A percentile compares a stretch with the other conserved stretches of the same genome.
Conservation (phyloP, 1,140 invertebrate species). For the Zaprionus capensis region DNA sequence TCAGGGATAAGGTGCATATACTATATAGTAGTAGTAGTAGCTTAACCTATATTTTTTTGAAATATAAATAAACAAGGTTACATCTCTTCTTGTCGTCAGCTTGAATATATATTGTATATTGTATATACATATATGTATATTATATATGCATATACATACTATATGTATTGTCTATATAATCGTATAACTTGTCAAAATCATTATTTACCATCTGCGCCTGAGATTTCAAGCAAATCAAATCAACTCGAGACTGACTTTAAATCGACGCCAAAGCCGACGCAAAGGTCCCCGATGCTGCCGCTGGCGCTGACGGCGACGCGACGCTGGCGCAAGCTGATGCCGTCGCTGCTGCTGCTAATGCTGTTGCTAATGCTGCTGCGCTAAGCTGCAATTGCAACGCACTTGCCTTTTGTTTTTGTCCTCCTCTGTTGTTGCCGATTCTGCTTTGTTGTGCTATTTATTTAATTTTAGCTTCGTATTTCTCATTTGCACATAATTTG, state of each 20-base stretch:
- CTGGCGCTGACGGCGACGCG: neutral
- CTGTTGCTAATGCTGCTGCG: neutral
- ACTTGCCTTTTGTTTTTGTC: slow-evolving; percentile 50
- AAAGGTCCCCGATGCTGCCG: neutral
- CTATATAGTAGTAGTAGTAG: too few species aligned
- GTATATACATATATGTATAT: neutral
- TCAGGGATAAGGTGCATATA: too few species aligned
- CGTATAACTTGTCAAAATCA: too few species aligned
- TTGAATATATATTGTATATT: neutral
- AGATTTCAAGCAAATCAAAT: neutral
- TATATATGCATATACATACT: neutral
- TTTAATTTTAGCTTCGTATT: slow-evolving; percentile 70
- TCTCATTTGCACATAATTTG: slow-evolving; percentile 70
- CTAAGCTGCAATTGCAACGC: slow-evolving; percentile 31
- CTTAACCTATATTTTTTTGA: too few species aligned
- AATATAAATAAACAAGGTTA: too few species aligned
- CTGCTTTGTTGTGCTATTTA: slow-evolving; percentile 58
- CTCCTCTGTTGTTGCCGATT: slow-evolving; percentile 34
- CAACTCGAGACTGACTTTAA: slow-evolving; percentile 5
- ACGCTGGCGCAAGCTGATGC: neutral
- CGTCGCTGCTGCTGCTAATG: neutral
- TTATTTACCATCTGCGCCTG: neutral
- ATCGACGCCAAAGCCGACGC: neutral
- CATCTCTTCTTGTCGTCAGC: too few species aligned
- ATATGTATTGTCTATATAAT: neutral